A percentile compares a stretch with the other conserved stretches of the same genome.
Evolutionary conservation across 2,888 invertebrate species (phyloP).

Genomic region (Aphelenchoides bicaudatus): DNA sequence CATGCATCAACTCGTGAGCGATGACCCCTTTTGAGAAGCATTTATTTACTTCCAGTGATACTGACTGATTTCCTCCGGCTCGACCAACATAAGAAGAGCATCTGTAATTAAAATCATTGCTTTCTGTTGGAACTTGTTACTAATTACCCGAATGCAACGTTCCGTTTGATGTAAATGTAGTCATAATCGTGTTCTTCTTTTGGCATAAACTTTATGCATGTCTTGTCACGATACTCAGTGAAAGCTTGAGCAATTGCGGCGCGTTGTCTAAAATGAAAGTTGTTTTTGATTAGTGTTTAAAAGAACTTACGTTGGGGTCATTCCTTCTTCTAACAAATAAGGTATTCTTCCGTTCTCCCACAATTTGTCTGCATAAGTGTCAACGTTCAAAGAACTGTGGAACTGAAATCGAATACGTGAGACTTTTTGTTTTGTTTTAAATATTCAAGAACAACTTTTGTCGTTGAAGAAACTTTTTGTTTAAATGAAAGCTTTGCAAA

Average conservation of each 20-base stretch:
- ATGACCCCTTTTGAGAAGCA: conserved; percentile 67
- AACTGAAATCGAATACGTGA: conserved; percentile 41
- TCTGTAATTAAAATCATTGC: conserved; percentile 58
- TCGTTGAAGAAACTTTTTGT: conserved; percentile 13
- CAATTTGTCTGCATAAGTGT: conserved; percentile 59
- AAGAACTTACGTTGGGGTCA: conserved; percentile 50
- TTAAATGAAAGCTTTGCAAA: conserved; percentile 24
- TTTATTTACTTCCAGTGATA: conserved; percentile 67
- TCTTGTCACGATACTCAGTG: conserved; percentile 68
- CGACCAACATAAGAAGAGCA: conserved; percentile 77
- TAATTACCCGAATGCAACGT: conserved; percentile 62
- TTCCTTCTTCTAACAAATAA: conserved; percentile 59
- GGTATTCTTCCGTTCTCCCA: conserved; percentile 57
- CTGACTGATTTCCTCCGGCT: conserved; percentile 73
- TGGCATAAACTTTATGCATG: conserved; percentile 70
- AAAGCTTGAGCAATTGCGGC: conserved; percentile 67
- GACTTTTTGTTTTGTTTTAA: neutral
- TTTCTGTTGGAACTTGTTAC: neutral
- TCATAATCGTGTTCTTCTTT: conserved; percentile 65
- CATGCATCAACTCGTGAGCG: conserved; percentile 75
- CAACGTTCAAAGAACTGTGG: conserved; percentile 58
- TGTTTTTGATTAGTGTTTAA: neutral
- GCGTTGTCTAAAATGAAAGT: conserved; percentile 49
- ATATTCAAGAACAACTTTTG: conserved; percentile 20
- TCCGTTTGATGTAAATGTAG: conserved; percentile 67